Percentiles rank a stretch among this genome's conserved stretches.
These are phyloP conservation scores for Enteromius thamalakanensis DNA, from an alignment of 2,797 vertebrate species.

Conservation along the genomic window DNA sequence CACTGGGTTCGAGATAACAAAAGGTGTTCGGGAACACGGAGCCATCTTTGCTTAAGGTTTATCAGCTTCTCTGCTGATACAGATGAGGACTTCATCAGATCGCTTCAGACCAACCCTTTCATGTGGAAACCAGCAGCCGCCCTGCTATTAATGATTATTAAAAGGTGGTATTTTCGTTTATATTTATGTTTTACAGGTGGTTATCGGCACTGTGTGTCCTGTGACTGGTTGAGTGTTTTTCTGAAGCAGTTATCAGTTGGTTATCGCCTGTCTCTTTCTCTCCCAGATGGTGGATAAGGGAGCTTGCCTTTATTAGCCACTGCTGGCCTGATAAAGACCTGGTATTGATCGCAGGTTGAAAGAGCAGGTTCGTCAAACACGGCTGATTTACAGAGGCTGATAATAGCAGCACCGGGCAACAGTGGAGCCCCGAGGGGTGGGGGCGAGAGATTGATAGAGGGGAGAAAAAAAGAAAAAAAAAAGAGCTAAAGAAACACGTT, in stretches of 20 bases:
- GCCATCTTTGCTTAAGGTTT: constrained; percentile 35
- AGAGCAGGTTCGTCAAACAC: constrained; percentile 86
- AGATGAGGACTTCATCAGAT: constrained; percentile 39
- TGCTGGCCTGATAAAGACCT: constrained; percentile 81
- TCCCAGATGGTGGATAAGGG: constrained; percentile 82
- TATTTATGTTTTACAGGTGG: constrained; percentile 56
- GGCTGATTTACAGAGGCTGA: constrained; percentile 83
- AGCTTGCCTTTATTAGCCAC: constrained; percentile 84
- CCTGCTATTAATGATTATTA: constrained; percentile 44
- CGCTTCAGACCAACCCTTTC: not conserved
- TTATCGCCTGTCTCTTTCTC: constrained; percentile 69
- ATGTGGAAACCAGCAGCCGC: not conserved
- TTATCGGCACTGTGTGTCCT: constrained; percentile 57
- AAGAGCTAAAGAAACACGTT: constrained; percentile 45
- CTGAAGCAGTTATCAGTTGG: constrained; percentile 62
- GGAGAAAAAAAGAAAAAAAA: constrained; percentile 11
- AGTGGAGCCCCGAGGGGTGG: constrained; percentile 67
- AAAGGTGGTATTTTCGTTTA: constrained; percentile 52
- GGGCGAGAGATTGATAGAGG: constrained; percentile 30
- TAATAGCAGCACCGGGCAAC: constrained; percentile 78
- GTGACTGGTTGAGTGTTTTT: constrained; percentile 65
- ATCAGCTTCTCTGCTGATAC: constrained; percentile 47
- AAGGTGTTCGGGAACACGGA: constrained; percentile 21
- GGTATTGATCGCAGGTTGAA: constrained; percentile 85
- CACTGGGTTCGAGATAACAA: constrained; percentile 18